These are phyloP conservation scores for Phaethon lepturus DNA, from an alignment of 2,113 vertebrate genomes.

Conservation along the genomic window DNA sequence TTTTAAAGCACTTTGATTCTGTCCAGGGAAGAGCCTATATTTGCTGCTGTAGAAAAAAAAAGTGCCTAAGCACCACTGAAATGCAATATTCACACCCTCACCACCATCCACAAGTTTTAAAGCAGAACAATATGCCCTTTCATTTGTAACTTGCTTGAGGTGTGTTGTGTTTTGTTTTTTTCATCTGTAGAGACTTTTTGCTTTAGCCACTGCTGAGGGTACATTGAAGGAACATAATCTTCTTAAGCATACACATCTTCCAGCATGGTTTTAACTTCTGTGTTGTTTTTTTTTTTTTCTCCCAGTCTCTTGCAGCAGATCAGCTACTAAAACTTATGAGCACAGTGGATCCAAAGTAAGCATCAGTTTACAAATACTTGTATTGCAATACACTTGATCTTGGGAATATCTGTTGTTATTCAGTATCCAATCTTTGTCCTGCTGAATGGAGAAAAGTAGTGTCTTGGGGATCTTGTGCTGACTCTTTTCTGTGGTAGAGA, in stretches of 20 bases:
- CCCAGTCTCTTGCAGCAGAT: constrained; percentile 92
- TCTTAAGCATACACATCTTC: not conserved
- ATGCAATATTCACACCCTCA: not conserved
- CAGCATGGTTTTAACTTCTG: not conserved
- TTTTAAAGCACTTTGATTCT: not conserved
- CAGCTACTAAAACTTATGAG: constrained; percentile 97
- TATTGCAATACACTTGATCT: accelerated
- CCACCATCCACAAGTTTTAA: not conserved
- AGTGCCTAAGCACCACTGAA: not conserved
- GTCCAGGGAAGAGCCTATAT: not conserved
- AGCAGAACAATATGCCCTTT: accelerated
- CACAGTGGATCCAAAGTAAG: constrained; percentile 99
- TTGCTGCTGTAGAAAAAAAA: not conserved
- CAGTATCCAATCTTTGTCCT: not conserved
- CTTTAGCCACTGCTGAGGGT: not conserved
- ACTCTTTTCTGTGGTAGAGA: not conserved
- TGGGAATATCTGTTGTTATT: not conserved
- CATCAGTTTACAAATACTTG: not conserved
- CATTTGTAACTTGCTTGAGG: too few relatives aligned
- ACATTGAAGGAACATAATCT: not conserved
- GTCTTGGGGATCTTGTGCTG: not conserved
- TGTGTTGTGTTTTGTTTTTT: accelerated
- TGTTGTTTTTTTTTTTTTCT: not conserved
- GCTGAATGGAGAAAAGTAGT: not conserved
- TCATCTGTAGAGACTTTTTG: too few relatives aligned